Conservation (phyloP, 2,113 vertebrate genomes). For the Gallinago undulata region DNA sequence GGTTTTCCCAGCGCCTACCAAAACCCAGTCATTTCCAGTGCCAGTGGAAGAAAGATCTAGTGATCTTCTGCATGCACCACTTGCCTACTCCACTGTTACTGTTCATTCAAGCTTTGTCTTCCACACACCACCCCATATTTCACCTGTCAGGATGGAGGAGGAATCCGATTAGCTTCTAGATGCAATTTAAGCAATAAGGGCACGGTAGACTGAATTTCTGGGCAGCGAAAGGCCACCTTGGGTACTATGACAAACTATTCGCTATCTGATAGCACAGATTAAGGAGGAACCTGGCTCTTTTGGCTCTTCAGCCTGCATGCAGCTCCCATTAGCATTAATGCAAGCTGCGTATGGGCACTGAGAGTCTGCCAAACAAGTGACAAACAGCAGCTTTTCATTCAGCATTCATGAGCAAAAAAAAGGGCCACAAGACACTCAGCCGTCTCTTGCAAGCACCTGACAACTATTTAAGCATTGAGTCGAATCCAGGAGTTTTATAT, state of each 20-base stretch:
- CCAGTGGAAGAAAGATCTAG: neutral
- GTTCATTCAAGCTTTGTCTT: neutral
- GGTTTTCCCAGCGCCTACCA: neutral
- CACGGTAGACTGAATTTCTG: constrained; percentile 25
- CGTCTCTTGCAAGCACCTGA: constrained; percentile 39
- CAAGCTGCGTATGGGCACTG: neutral
- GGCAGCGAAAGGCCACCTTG: constrained; percentile 12
- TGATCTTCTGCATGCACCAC: neutral
- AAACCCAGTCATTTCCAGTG: neutral
- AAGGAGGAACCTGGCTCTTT: constrained; percentile 24
- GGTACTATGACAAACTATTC: neutral
- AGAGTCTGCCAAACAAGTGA: constrained; percentile 33
- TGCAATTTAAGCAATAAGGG: constrained; percentile 4
- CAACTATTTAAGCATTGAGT: constrained; percentile 28
- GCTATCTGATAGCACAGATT: neutral
- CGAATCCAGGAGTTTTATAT: constrained; percentile 9
- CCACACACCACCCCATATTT: neutral
- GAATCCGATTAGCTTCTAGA: constrained; percentile 26
- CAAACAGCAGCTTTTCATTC: constrained; percentile 47
- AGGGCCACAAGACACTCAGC: neutral
- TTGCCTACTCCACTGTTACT: neutral
- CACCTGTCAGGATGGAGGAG: neutral
- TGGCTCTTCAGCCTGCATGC: neutral
- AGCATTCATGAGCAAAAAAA: neutral
- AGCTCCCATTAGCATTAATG: constrained; percentile 23